Base-by-base conservation (phyloP, 1,140 invertebrate species). In the Drosophila athabasca region DNA sequence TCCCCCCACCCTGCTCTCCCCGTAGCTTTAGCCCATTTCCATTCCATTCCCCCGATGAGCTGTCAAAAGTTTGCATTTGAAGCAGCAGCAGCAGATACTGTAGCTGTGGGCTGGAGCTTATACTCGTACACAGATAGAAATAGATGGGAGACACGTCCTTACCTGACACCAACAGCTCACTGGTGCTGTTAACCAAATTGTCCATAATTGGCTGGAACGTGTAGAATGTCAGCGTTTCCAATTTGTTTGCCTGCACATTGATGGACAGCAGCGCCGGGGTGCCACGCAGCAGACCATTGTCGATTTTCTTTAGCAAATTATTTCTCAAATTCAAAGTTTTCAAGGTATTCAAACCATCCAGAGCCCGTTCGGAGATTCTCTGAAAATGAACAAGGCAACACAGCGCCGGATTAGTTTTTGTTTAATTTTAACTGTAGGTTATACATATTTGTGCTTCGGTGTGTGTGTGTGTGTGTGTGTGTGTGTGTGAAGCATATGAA, bases 131-230 rank as follows among this genome's bases (percentile, higher is more conserved):
- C 3, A 35, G 31, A 39, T 39, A 4, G 11, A 39, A 39, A 39
- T 13, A 13, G 3, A 39, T 39, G 35, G 35, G 35, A 13, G 43
- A 39, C 59, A 94, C 35, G 35, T 39, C 35, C 94, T 96, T 92
- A 97, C 96, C 95, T 93, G 95, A 94, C 49, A 96, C 90, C 79
- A 95, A 94, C 84, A 97, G 94, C 92, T 94, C 94, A 83, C 95
- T 95, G 68, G 93, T 94, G 52, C 90, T 92, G 77, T 95, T 95
- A 91, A 95, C 95, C 83, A 96, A 93, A 92, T 96, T 96, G 60
- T 94, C 93, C 65, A 96, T 90, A 85, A 97, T 94, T 4, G 96
- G 96, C 50, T 93, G 93, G 67, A 96, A 93, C 41, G 94, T 95
- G 64, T 95, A 94, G 84, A 94, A 94, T 67, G 95, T 95, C 80